Evolutionary conservation across 92 coral and sea anemone genomes (phyloP), one percentile per base, ranked within the genome.

Genomic region (Galaxea fascicularis): DNA sequence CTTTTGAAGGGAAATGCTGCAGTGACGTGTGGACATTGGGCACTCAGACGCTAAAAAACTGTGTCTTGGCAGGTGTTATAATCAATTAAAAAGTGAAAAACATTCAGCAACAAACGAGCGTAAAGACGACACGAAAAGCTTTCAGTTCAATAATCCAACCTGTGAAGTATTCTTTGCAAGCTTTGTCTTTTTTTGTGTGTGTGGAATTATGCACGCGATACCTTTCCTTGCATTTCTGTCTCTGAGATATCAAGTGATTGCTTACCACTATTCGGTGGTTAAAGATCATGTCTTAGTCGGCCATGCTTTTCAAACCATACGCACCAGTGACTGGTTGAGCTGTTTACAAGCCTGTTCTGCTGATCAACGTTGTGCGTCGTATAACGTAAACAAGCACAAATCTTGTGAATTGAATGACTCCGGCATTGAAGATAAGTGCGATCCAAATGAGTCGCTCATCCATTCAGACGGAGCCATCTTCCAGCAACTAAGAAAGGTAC

Each of bases 401-500:
- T 25, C 41, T 15, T 78, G 83, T 18, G 74, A 78, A 29, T 44
- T 78, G 46, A 46, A 63, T 20, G 45, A 45, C 15, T 63, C 74
- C 28, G 64, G 47, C 1, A 0, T 63, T 16, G 62, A 63, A 10
- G 74, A 64, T 17, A 24, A 22, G 27, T 45, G 62, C 28, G 45
- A 64, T n/a, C 44, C 15, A 18, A 51, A 78, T 47, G 24, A 64
- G 63, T 46, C 25, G 16, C 62, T 64, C 46, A 30, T 44, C 26
- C 26, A 22, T 47, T 64, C 74, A 26, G 45, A 45, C 13, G 74
- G 83, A 4, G 45, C 27, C 44, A 24, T 65, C 8, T 78, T 47
- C 28, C 83, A 78, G 21, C 83, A 78, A 70, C n/a, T 76, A 44
- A n/a, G 21, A 27, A 17, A 78, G 72, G 72, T 63, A 64, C 41